Evolutionary conservation across 2,888 invertebrate species (phyloP), one percentile per base, ranked within the genome.

Genomic region (Chironomus riparius): DNA sequence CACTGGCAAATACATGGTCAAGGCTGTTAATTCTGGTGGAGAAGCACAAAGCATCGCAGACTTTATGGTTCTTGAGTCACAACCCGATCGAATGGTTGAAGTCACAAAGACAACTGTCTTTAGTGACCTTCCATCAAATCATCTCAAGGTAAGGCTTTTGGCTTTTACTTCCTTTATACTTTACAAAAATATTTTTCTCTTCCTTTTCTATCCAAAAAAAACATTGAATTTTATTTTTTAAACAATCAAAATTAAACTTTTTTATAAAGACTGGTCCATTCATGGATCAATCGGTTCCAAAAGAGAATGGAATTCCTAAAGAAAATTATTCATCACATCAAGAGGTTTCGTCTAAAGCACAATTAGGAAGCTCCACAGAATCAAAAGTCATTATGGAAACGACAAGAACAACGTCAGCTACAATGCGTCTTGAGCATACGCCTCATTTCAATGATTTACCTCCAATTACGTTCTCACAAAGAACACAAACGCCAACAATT

Each of bases 31-130:
- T 81, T 86, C 89, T 72, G 91, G 90, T 18, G 92, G 92, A n/a
- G 92, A 92, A 83, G 91, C 92, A n/a, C 89, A 90, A 81, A 91
- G 92, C 82, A 90, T 91, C 78, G 92, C 92, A 7, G 92, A 92
- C 81, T 89, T 93, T 79, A 88, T 90, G 77, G 90, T 93, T 48
- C 86, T 89, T 78, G 91, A 91, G 80, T 89, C 89, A 72, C 76
- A 76, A 28, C 89, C 89, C 0, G 89, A 89, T 78, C 88, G 88
- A 13, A 87, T 89, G 88, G 86, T 89, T 15, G 89, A 89, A 82
- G 87, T 88, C 69, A 88, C 89, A 50, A 89, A 89, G 82, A 89
- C 89, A 10, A 87, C 89, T 48, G 86, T 89, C 68, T 89, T 88
- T 79, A 89, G 90, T 81, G 87, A 88, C 78, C 81, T 85, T 2